A percentile compares a stretch with the other conserved stretches of the same genome.
Conservation (phyloP, 1,140 invertebrate genomes). For the Sinonovacula constricta region DNA sequence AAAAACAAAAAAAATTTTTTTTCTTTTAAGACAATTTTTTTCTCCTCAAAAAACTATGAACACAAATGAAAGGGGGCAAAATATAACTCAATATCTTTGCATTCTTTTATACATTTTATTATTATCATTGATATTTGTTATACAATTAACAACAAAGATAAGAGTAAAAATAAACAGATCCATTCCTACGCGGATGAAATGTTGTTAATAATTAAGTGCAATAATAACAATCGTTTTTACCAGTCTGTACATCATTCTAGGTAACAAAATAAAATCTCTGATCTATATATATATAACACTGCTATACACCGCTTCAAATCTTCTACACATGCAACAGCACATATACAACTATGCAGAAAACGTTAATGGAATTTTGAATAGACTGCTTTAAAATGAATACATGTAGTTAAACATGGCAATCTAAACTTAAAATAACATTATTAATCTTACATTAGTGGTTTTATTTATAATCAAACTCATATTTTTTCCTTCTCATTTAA, state of each 20-base stretch:
- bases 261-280: slow-evolving; percentile 45
- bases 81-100: too few species aligned
- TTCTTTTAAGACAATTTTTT: too few species aligned
- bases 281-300: slow-evolving; percentile 21
- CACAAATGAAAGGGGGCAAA: too few species aligned
- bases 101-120: slow-evolving; percentile 52
- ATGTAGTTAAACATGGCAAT: not conserved
- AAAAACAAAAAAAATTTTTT: too few species aligned
- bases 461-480: too few species aligned
- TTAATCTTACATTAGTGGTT: too few species aligned
- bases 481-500: too few species aligned
- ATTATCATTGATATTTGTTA: slow-evolving; percentile 47
- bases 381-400: not conserved
- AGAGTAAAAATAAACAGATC: slow-evolving; percentile 51
- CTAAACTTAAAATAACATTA: not conserved
- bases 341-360: slow-evolving; percentile 22
- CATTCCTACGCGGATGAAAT: slow-evolving; percentile 38
- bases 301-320: not conserved
- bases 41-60: too few species aligned
- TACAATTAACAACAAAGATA: slow-evolving; percentile 53
- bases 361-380: not conserved
- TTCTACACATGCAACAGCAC: too few species aligned
- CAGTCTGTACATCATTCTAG: slow-evolving; percentile 35
- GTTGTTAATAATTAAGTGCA: not conserved
- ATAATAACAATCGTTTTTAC: slow-evolving; percentile 20